Percentiles rank a stretch among this genome's conserved stretches.
These are phyloP conservation scores for Biston stratarius DNA, from an alignment of 2,888 invertebrate genomes.

Conservation along the genomic window DNA sequence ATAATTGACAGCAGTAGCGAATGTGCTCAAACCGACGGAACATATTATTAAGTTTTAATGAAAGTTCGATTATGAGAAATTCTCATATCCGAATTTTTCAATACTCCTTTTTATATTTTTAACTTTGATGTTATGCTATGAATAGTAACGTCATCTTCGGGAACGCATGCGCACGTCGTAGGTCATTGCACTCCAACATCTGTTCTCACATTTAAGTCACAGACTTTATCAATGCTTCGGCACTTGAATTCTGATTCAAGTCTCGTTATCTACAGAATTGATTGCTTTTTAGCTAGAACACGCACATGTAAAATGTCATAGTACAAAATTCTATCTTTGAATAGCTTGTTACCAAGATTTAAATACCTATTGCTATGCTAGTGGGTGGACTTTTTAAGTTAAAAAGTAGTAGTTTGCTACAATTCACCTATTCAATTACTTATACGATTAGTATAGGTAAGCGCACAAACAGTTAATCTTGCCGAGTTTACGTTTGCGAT, in stretches of 20 bases:
- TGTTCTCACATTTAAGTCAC: constrained; percentile 80
- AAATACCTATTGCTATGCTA: no score
- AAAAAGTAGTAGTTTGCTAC: no score
- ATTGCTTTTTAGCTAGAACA: constrained; percentile 26
- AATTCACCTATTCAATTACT: no score
- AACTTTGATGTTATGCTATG: constrained; percentile 63
- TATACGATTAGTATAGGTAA: no score
- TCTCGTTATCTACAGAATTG: constrained; percentile 44
- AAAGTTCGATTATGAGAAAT: no score
- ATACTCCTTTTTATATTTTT: constrained; percentile 12
- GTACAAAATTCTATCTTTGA: background rate
- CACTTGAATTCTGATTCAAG: constrained; percentile 59
- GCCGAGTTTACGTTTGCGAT: no score
- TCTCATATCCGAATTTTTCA: background rate
- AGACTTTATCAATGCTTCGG: constrained; percentile 65
- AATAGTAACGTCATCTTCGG: constrained; percentile 55
- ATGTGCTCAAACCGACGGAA: no score
- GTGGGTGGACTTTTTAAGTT: no score
- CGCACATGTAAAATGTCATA: constrained; percentile 9
- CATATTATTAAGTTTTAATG: no score
- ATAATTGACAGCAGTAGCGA: no score
- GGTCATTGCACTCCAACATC: constrained; percentile 81
- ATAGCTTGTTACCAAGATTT: no score
- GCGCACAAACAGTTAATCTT: no score
- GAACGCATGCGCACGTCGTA: constrained; percentile 59